Conservation (phyloP, 1,140 invertebrate species). For the Aricia agestis region DNA sequence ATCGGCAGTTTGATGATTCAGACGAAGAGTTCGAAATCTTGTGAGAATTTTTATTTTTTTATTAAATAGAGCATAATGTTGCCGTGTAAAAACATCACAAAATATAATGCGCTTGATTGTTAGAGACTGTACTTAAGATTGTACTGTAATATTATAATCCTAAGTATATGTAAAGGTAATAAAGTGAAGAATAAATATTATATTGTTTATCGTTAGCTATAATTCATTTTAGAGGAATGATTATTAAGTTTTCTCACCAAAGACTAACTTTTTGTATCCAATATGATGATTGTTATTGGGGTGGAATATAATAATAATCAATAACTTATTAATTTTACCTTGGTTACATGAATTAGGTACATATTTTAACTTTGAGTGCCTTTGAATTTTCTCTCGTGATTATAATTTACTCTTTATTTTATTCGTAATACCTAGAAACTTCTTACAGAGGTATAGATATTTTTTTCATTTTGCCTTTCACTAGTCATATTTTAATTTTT, state of each 20-base stretch:
- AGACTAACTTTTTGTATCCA: background rate
- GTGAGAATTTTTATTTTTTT: conserved; percentile 32
- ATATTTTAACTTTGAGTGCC: background rate
- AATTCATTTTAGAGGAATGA: background rate
- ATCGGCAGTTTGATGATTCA: conserved; percentile 74
- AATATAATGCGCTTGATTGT: background rate
- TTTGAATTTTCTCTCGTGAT: background rate
- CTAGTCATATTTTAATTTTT: background rate
- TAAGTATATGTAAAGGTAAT: background rate
- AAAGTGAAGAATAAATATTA: background rate
- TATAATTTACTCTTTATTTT: too few relatives aligned
- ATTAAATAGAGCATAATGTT: background rate
- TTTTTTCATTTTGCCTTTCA: background rate
- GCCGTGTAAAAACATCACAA: conserved; percentile 26
- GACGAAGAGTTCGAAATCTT: conserved; percentile 78
- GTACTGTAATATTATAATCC: background rate
- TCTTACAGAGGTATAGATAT: too few relatives aligned
- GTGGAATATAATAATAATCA: background rate
- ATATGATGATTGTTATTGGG: background rate
- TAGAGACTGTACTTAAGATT: conserved; percentile 1
- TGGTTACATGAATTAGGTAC: background rate
- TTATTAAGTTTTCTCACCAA: background rate
- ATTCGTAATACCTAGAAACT: too few relatives aligned
- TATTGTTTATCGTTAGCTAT: background rate
- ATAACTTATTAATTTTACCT: background rate